Evolutionary conservation across 2,888 invertebrate genomes (phyloP), one percentile per base, ranked within the genome.

Genomic region (Exephanes ischioxanthus): DNA sequence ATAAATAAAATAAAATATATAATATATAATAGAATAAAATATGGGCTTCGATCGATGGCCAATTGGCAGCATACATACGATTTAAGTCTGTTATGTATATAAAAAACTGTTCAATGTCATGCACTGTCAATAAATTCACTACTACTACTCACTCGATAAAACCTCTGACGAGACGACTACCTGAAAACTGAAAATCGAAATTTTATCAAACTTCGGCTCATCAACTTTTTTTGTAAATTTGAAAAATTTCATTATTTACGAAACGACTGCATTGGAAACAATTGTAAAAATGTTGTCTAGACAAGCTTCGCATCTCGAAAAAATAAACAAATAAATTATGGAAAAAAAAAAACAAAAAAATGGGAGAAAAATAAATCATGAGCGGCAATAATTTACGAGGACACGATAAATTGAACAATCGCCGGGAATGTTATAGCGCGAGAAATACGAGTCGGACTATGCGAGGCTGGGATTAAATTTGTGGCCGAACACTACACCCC

Each of bases 401-500:
- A 11, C 30, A 45, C 86, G 68, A 83, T 83, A 83, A 83, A 86
- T 80, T 63, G 61, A 73, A 73, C 70, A 84, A 78, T 81, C 30
- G 22, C 58, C 41, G n/a, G 77, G 58, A 72, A 72, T 30, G 72
- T 78, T 48, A 9, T 51, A 63, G 82, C 33, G n/a, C 51, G 66
- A n/a, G 71, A 30, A 76, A 80, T 83, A 68, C 72, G 55, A 73
- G 58, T 72, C 37, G 33, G 37, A 51, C 55, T 73, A 58, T 72
- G 68, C 14, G 79, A 66, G 48, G 58, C 58, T 45, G 67, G 83
- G 83, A 90, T 90, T 91, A 90, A 89, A 90, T 88, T 90, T 88
- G 90, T 90, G 89, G 90, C 91, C 87, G 90, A 90, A 86, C 88
- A 26, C 88, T 88, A 58, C 45, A 48, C 77, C 83, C 3, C 77